A percentile compares a stretch with the other conserved stretches of the same genome.
Conservation (phyloP, 2,797 vertebrate genomes). For the Nasua narica region DNA sequence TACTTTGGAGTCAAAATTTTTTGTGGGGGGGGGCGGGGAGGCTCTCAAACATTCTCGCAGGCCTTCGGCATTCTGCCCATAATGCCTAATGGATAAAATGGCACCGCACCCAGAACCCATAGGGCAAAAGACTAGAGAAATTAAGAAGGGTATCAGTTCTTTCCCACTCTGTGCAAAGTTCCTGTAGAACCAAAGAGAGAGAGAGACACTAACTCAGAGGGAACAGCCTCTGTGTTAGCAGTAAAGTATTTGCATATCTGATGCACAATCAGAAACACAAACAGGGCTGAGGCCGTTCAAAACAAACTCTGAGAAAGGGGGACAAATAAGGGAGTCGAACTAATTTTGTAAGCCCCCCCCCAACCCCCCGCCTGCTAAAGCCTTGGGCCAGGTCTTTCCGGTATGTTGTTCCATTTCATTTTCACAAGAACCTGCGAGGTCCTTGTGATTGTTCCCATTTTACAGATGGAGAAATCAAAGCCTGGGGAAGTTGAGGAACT, state of each 20-base stretch:
- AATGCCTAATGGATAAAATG: background rate
- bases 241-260: background rate
- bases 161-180: background rate
- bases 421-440: background rate
- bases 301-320: background rate
- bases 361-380: background rate
- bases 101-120: background rate
- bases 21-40: fast-evolving
- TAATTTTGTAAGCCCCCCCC: background rate
- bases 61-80: constrained; percentile 27
- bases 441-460: background rate
- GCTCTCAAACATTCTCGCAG: background rate
- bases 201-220: background rate
- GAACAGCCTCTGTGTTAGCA: background rate
- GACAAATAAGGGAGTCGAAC: background rate
- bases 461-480: background rate
- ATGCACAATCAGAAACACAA: background rate
- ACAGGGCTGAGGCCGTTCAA: background rate
- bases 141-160: constrained; percentile 22
- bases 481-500: background rate
- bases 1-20: background rate
- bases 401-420: fast-evolving
- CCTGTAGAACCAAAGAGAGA: background rate
- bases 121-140: background rate
- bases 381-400: background rate